Evolutionary conservation across 2,797 vertebrate genomes (phyloP), one percentile per base, ranked within the genome.

Genomic region (Nasua narica): DNA sequence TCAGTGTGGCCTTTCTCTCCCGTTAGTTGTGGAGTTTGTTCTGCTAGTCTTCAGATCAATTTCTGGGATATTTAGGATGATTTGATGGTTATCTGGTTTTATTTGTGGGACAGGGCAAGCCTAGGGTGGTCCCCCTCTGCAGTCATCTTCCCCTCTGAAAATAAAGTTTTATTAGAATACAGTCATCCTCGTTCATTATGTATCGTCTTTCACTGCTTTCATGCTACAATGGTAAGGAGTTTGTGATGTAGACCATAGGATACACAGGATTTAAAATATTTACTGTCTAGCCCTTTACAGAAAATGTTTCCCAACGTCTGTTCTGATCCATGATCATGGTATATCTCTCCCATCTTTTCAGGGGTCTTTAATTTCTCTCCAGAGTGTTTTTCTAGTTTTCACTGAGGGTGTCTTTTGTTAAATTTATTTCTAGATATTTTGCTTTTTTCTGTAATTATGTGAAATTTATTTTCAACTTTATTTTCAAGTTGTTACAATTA

Each of bases 401-500:
- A 60, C 23, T 9, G 16, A 79, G 70, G 35, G 8, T 92, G 10
- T 82, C 3, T 79, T 78, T 88, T 79, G 40, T 94, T 74, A 65
- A 50, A 76, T 92, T 85, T 91, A 48, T 74, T 89, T 85, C 48
- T 89, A 74, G 40, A 25, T 84, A 50, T 46, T 52, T 46, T n/a
- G 2, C 56, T 81, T 52, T 86, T 86, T 35, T 23, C 60, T 62
- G 14, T 81, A 78, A 69, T 86, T 86, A 1, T 54, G 67, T 90
- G 79, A 58, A 87, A 81, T 93, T 92, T 90, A 69, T 77, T 54
- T 90, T 89, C 83, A 91, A 94, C 29, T 67, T 52, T 1, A 29
- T 79, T 86, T 93, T 74, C 3, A 76, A 86, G 29, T 92, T 65
- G 37, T 94, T 72, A 9, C 3, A 62, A 0, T 78, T 70, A n/a